Base-by-base conservation (phyloP, 2,888 invertebrate genomes). In the Orchesella flavescens region DNA sequence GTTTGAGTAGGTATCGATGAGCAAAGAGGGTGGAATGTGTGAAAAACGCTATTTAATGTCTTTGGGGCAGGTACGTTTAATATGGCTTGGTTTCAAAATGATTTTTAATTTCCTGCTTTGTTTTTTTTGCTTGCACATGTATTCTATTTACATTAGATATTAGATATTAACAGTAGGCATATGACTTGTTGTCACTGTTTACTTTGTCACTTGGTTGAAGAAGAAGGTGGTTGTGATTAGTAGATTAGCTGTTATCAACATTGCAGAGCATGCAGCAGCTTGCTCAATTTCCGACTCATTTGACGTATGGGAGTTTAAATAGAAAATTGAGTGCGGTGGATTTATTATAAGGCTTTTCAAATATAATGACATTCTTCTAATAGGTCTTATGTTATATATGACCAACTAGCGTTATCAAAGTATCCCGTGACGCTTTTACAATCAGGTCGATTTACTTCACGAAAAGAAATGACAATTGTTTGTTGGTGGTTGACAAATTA, bases 221-320 rank as follows among this genome's bases (percentile, higher is more conserved):
- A 9, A 13, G 43, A 65, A 63, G 63, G 24, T 65, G 5, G 10
- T 44, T 19, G 15, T 44, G 44, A 43, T 44, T 19, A 66, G 17
- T 24, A 1, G 34, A 9, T 12, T 15, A 43, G 65, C 5, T 13
- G 5, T 13, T 21, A n/a, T n/a, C 9, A 63, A 24, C n/a, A 15
- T 43, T 2, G 44, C 17, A 1, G 15, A 53, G 17, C 15, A 53
- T 53, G 44, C 46, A 66, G 17, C 12, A n/a, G 55, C 55, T 69
- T 69, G 69, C 69, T 53, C 23, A 53, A 53, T 69, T 69, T 55
- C 69, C 69, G 49, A 55, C 34, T 49, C 15, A 34, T 55, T 55
- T 55, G 69, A 69, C 55, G 34, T 15, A 69, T 69, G 55, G 55
- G 24, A 53, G 53, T 24, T 24, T 69, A 69, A 69, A 24, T 53